phyloP scores from a whole-genome alignment of 2,113 vertebrate genomes.

The Pachyramphus minor region DNA sequence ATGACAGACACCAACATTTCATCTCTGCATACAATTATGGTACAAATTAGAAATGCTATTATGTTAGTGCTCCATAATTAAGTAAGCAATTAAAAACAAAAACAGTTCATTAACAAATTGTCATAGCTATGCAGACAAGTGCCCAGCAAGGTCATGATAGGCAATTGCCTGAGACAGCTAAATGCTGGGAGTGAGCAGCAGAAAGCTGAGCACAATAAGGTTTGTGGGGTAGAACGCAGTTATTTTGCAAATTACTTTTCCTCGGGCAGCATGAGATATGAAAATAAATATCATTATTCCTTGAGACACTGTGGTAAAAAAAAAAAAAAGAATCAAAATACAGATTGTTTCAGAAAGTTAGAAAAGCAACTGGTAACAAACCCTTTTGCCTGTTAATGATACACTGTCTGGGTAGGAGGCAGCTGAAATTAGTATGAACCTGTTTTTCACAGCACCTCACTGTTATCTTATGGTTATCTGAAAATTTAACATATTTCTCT shows the following conservation, averaged over 20 bases:
- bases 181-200: conserved; percentile 43
- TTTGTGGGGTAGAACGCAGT: neutral
- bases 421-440: neutral
- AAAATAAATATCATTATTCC: conserved; percentile 1
- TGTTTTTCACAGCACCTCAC: neutral
- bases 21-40: conserved; percentile 82
- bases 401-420: neutral
- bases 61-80: conserved; percentile 80
- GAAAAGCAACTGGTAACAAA: conserved; percentile 6
- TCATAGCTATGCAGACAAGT: conserved; percentile 74
- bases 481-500: neutral
- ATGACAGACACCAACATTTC: conserved; percentile 78
- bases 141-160: conserved; percentile 74
- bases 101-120: conserved; percentile 83
- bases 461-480: neutral
- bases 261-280: neutral
- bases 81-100: conserved; percentile 86
- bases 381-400: neutral
- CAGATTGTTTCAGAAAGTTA: neutral
- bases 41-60: conserved; percentile 82
- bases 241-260: conserved; percentile 44
- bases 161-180: conserved; percentile 58
- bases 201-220: conserved; percentile 23
- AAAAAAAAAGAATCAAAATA: neutral
- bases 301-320: neutral